Base-by-base conservation (phyloP, 2,797 vertebrate genomes). In the Atherinosoma microstoma region DNA sequence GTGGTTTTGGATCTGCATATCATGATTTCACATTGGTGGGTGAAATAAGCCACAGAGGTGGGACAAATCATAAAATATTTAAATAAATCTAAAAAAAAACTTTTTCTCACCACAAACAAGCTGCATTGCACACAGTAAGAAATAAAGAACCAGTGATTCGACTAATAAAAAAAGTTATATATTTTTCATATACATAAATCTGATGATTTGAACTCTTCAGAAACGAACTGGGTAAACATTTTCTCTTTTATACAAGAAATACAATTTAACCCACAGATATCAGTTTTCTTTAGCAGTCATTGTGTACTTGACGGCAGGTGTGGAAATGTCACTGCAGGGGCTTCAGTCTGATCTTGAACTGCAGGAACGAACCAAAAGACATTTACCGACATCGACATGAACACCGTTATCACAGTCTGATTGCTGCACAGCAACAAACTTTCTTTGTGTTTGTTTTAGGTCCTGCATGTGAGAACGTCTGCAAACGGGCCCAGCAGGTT, bases 401-500 rank as follows among this genome's bases (percentile, higher is more conserved):
- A 76, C 34, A 69, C 40, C n/a, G 59, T 54, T 34, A 71, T 71
- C 36, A 53, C 34, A 45, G 30, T 70, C 34, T 47, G 63, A 79
- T 2, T 66, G 71, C 20, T 65, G 64, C 62, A 80, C 73, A 40
- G 56, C 24, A 68, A 73, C 64, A 76, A 73, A 62, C 34, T 24
- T 61, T 20, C 7, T 11, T 59, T 27, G 38, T 59, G 63, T 82
- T 72, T 56, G 30, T 2, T 58, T 93, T 96, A 99, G 70, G 98
- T 99, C 92, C 92, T 96, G 85, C 98, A 99, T 80, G 95, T 93
- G 7, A 99, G 95, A 87, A 98, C 97, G 6, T 99, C 97, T 86
- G 98, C 97, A 87, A 99, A 99, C 11, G 98, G 98, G 67, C 98
- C 98, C 66, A 97, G 92, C 42, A 99, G 96, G 83, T 83, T 97